Evolutionary conservation across 1,140 invertebrate species (phyloP).

Genomic region (Geopemphigus sp.): DNA sequence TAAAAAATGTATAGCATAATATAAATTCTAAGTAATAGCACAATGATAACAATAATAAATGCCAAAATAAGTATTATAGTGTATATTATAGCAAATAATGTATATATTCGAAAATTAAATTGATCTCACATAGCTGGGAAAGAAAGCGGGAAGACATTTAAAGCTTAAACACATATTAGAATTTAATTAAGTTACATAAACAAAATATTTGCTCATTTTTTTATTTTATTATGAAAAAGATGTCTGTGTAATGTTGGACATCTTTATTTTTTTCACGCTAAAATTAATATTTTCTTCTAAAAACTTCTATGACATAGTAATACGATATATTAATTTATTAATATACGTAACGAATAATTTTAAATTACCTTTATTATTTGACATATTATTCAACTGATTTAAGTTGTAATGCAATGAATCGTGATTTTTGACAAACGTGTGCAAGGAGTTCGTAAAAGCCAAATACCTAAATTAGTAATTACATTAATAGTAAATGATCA

Average conservation of each 20-base stretch:
- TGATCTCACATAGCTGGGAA: no score
- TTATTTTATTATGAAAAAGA: no score
- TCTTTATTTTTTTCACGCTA: neutral
- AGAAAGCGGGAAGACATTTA: no score
- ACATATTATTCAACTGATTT: constrained; percentile 28
- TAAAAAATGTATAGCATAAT: neutral
- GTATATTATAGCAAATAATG: no score
- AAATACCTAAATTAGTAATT: constrained; percentile 28
- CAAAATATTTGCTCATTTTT: no score
- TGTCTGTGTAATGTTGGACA: no score
- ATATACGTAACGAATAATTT: neutral
- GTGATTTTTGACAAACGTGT: constrained; percentile 34
- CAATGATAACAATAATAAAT: neutral
- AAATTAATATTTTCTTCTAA: neutral
- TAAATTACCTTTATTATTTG: constrained; percentile 40
- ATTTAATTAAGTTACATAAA: no score
- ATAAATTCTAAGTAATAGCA: neutral
- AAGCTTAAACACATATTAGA: no score
- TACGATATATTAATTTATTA: neutral
- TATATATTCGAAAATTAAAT: no score
- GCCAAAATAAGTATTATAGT: no score
- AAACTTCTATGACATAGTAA: neutral
- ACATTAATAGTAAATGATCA: neutral
- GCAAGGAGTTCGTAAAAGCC: constrained; percentile 38
- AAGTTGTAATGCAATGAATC: constrained; percentile 40